Evolutionary conservation across 1,140 invertebrate species (phyloP).

Genomic region (Apis dorsata): DNA sequence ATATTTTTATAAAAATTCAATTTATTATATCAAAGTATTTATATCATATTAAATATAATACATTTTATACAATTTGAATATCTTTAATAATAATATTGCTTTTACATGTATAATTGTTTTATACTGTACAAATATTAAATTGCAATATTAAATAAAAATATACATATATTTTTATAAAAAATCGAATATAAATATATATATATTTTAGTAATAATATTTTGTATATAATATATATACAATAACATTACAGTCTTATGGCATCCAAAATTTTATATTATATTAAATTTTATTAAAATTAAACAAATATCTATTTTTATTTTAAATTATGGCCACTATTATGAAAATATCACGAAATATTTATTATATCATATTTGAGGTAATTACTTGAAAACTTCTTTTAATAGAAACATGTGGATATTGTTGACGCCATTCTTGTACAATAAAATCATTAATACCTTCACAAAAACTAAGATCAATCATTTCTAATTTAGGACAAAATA

Average conservation of each 20-base stretch:
- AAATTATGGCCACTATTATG: neutral
- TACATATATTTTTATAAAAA: conserved; percentile 6
- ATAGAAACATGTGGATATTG: conserved; percentile 84
- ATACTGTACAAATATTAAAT: neutral
- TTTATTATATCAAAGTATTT: neutral
- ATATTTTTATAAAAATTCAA: neutral
- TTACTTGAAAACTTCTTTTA: conserved; percentile 79
- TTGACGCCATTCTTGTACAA: conserved; percentile 83
- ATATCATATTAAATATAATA: neutral
- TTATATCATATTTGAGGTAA: neutral
- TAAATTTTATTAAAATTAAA: neutral
- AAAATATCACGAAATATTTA: conserved; percentile 32
- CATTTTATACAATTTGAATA: neutral
- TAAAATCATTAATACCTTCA: conserved; percentile 86
- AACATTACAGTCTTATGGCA: conserved; percentile 11
- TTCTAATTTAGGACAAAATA: conserved; percentile 81
- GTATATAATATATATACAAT: conserved; percentile 19
- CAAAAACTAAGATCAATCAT: conserved; percentile 94
- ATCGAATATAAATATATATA: neutral
- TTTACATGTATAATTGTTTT: conserved; percentile 3
- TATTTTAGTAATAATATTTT: conserved; percentile 1
- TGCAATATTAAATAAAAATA: conserved; percentile 7
- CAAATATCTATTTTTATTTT: neutral
- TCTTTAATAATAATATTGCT: neutral
- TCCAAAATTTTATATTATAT: too few relatives aligned